These are phyloP conservation scores for Macaca nemestrina DNA, from an alignment of 2,113 vertebrate genomes.

Conservation along the genomic window DNA sequence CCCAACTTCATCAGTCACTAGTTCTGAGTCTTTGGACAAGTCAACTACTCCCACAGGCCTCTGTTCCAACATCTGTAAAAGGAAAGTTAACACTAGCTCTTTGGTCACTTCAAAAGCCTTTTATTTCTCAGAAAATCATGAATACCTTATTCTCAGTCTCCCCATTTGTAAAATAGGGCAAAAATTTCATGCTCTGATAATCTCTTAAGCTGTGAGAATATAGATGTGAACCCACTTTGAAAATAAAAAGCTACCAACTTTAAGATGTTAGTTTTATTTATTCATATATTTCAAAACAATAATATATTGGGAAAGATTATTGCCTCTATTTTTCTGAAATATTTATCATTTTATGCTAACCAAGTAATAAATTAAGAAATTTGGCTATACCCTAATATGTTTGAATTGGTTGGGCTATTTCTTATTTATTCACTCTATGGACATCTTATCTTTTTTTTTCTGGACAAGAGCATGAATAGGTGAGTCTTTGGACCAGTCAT, in stretches of 20 bases:
- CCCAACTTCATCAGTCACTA: not conserved
- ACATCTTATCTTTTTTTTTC: conserved; percentile 36
- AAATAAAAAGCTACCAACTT: not conserved
- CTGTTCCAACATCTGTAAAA: not conserved
- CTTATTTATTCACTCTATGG: not conserved
- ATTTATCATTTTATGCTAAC: not conserved
- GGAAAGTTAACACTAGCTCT: not conserved
- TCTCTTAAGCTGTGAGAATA: not conserved
- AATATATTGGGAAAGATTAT: not conserved
- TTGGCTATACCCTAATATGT: not conserved
- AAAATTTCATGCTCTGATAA: not conserved
- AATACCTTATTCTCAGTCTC: not conserved
- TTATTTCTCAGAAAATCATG: not conserved
- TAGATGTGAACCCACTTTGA: not conserved
- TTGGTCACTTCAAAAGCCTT: not conserved
- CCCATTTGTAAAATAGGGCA: not conserved
- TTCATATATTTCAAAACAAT: not conserved
- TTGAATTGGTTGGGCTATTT: not conserved
- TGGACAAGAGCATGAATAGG: not conserved
- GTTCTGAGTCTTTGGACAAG: not conserved
- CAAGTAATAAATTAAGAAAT: not conserved
- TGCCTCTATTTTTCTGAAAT: not conserved
- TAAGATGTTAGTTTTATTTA: not conserved
- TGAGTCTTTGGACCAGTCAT: not conserved
- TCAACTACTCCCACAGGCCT: not conserved